Percentiles rank a stretch among this genome's conserved stretches.
Evolutionary conservation across 53 echinoderm and acorn worm genomes (phyloP).

Genomic region (Temnopleurus reevesii): DNA sequence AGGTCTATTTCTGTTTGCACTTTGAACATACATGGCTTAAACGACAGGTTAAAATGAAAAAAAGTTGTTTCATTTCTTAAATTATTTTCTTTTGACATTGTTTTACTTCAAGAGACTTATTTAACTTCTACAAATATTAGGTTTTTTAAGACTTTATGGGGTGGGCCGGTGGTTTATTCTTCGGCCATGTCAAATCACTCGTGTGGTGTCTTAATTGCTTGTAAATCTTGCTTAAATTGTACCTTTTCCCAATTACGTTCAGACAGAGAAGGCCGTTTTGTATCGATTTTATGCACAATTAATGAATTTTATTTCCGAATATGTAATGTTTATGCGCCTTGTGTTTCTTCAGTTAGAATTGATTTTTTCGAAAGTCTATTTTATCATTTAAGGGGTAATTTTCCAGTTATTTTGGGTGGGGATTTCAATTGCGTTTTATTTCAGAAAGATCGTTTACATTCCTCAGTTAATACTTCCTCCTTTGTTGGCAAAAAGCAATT

Average conservation of each 20-base stretch:
- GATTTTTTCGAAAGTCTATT: background rate
- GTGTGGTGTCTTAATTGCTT: slow-evolving; percentile 44
- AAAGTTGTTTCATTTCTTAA: background rate
- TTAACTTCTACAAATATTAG: background rate
- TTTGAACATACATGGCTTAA: no score
- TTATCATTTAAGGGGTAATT: background rate
- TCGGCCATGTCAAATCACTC: slow-evolving; percentile 1
- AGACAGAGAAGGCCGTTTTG: slow-evolving; percentile 13
- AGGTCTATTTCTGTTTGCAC: no score
- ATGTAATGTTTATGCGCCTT: slow-evolving; percentile 17
- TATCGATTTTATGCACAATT: slow-evolving; percentile 40
- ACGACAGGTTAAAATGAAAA: no score
- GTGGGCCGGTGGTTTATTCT: background rate
- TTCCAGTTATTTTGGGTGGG: background rate
- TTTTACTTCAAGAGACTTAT: slow-evolving; percentile 54
- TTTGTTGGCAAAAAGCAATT: slow-evolving; percentile 42
- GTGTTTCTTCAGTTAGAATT: background rate
- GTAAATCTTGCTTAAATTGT: background rate
- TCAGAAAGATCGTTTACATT: background rate
- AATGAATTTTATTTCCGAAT: background rate
- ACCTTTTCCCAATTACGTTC: background rate
- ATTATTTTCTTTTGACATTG: slow-evolving; percentile 25
- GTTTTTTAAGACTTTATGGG: background rate
- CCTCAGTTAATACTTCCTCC: background rate
- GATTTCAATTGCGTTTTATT: slow-evolving; percentile 1